These are phyloP conservation scores for Montifringilla adamsi DNA, from an alignment of 2,113 vertebrate species.

Conservation along the genomic window DNA sequence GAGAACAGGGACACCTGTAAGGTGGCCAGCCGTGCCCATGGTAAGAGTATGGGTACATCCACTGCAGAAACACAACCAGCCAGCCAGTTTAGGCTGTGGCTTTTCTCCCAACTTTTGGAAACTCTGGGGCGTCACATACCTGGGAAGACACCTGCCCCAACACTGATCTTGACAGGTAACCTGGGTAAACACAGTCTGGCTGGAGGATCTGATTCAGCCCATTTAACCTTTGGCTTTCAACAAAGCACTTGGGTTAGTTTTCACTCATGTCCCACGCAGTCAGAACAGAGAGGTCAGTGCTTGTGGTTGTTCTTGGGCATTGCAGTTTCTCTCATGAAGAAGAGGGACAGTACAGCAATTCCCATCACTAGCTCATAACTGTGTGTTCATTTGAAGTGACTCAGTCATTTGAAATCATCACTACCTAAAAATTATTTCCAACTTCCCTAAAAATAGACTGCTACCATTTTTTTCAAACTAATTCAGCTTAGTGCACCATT, in stretches of 20 bases:
- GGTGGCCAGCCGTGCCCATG: neutral
- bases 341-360: neutral
- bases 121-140: neutral
- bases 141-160: neutral
- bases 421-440: neutral
- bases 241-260: neutral
- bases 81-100: neutral
- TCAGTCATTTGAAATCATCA: neutral
- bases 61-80: neutral
- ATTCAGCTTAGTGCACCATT: neutral
- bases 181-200: neutral
- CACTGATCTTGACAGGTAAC: neutral
- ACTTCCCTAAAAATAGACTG: neutral
- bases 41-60: neutral
- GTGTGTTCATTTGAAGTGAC: neutral
- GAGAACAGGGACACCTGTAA: neutral
- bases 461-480: neutral
- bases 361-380: neutral
- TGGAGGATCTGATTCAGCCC: neutral
- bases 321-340: fast-evolving
- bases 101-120: neutral
- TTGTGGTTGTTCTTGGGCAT: neutral
- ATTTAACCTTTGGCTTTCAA: neutral
- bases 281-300: neutral
- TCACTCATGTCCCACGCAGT: neutral